These are phyloP conservation scores for Meteorus cinctellus DNA, from an alignment of 2,888 invertebrate species.

Conservation along the genomic window DNA sequence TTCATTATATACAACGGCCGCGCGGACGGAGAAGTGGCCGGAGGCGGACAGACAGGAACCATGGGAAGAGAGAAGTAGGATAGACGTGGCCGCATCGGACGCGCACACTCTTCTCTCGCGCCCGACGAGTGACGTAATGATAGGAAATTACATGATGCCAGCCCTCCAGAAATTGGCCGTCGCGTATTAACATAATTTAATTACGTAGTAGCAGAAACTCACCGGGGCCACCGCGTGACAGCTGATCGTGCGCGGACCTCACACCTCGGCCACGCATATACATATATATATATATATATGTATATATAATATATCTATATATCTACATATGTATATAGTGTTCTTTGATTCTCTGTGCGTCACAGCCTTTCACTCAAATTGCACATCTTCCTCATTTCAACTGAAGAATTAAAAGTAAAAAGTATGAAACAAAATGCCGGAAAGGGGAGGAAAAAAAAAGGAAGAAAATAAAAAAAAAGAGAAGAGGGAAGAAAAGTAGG, in stretches of 20 bases:
- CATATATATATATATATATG: background rate
- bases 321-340: background rate
- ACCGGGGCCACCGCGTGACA: slow-evolving; percentile 50
- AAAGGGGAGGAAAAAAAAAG: background rate
- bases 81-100: slow-evolving; percentile 29
- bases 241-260: slow-evolving; percentile 46
- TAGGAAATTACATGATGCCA: slow-evolving; percentile 54
- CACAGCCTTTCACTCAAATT: slow-evolving; percentile 15
- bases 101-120: slow-evolving; percentile 41
- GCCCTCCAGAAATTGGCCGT: slow-evolving; percentile 51
- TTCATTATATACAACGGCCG: slow-evolving; percentile 47
- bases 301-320: background rate
- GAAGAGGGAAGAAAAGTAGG: background rate
- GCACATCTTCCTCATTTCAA: slow-evolving; percentile 6
- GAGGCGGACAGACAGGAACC: slow-evolving; percentile 36
- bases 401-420: background rate
- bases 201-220: slow-evolving; percentile 55
- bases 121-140: slow-evolving; percentile 54
- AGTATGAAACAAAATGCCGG: background rate
- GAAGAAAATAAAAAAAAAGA: background rate
- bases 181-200: slow-evolving; percentile 59
- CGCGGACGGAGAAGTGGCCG: slow-evolving; percentile 43
- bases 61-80: slow-evolving; percentile 36
- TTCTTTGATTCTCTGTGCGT: slow-evolving; percentile 18
- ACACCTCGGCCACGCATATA: slow-evolving; percentile 46